Percentiles rank a stretch among this genome's conserved stretches.
phyloP scores from a whole-genome alignment of 2,888 invertebrate genomes.

The Hirtodrosophila confusa region DNA sequence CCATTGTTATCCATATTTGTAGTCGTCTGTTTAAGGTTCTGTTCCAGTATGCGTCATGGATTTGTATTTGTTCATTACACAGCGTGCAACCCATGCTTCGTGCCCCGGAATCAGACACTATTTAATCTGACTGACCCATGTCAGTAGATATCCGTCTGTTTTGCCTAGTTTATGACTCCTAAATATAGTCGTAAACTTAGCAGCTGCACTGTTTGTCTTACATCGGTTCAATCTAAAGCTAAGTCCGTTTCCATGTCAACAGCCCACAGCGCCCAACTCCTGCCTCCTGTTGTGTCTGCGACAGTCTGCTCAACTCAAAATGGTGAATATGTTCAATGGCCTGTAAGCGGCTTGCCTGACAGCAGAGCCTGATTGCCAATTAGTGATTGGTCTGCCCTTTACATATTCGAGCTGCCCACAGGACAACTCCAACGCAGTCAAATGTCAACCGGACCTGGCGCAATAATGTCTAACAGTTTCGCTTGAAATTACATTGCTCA shows the following conservation, averaged over 20 bases:
- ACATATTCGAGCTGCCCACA: slow-evolving; percentile 7
- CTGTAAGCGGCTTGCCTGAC: slow-evolving; percentile 46
- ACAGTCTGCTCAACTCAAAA: slow-evolving; percentile 32
- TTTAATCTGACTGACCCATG: slow-evolving; percentile 10
- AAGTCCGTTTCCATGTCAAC: slow-evolving; percentile 67
- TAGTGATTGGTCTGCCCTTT: slow-evolving; percentile 49
- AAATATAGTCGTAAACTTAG: slow-evolving; percentile 43
- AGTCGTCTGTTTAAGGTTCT: slow-evolving; percentile 15
- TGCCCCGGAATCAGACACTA: slow-evolving; percentile 14
- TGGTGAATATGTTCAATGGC: slow-evolving; percentile 51
- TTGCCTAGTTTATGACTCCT: slow-evolving; percentile 53
- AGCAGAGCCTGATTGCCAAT: slow-evolving; percentile 55
- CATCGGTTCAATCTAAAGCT: slow-evolving; percentile 51
- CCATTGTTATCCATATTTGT: slow-evolving; percentile 54
- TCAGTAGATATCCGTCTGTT: slow-evolving; percentile 4
- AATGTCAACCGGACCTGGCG: slow-evolving; percentile 27
- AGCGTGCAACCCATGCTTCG: not conserved
- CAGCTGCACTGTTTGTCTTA: slow-evolving; percentile 52
- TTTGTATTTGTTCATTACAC: slow-evolving; percentile 28
- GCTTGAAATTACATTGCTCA: slow-evolving; percentile 29
- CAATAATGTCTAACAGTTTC: slow-evolving; percentile 47
- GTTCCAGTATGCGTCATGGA: no score
- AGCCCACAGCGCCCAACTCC: slow-evolving; percentile 24
- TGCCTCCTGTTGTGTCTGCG: slow-evolving; percentile 25
- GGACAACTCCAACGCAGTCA: slow-evolving; percentile 11